Base-by-base conservation (phyloP, 2,888 invertebrate genomes). In the Drosophila villosipedis region DNA sequence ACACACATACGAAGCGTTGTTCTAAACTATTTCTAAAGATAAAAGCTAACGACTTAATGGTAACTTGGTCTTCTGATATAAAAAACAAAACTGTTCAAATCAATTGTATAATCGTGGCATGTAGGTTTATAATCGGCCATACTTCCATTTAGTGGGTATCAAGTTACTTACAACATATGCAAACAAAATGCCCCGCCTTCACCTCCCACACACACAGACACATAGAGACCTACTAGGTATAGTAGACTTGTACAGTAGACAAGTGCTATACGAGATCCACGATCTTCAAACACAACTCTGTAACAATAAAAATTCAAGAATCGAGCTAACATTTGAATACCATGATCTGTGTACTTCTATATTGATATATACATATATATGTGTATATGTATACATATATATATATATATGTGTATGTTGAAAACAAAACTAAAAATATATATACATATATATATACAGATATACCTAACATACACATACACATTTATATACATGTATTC, bases 41-140 rank as follows among this genome's bases (percentile, higher is more conserved):
- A 80, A 84, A 83, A 89, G 74, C 90, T 84, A 85, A 83, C 79
- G 84, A 89, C 87, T 84, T 89, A 89, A 80, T 61, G 84, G 84
- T 89, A 89, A 84, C 89, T 89, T 84, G 84, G 84, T 89, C 84
- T 84, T 84, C 84, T 86, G 74, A 73, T 71, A 80, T 65, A 25
- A 6, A 37, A 57, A 68, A 30, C 28, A 60, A 62, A 68, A 35
- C 66, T 69, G 61, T 69, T 80, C 54, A 69, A 71, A 65, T 60
- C 65, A 75, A 68, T 39, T 71, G 70, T 77, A 68, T 82, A 75
- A 87, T 70, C 74, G 53, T 63, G 70, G 64, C 68, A 80, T 73
- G 65, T 67, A 70, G 54, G 67, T 62, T 67, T 66, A 69, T 70
- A 74, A 70, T 74, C 49, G 64, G 68, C 61, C 72, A 74, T 68